A percentile compares a stretch with the other conserved stretches of the same genome.
phyloP scores from a whole-genome alignment of 2,113 vertebrate species.

The Willisornis vidua region DNA sequence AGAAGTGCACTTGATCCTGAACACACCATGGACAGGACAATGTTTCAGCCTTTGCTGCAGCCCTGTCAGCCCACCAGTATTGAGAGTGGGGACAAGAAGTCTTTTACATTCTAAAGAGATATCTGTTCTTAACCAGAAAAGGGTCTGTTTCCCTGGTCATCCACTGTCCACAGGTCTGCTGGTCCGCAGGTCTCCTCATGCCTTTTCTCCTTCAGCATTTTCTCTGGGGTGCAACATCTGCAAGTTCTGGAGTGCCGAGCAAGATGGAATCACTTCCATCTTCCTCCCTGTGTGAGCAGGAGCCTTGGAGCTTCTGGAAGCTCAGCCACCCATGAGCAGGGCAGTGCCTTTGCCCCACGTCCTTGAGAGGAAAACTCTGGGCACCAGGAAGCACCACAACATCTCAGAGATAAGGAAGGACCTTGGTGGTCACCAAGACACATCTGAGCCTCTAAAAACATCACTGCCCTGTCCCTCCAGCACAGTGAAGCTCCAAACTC shows the following conservation, averaged over 20 bases:
- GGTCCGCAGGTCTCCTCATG: not conserved
- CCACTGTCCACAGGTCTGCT: too few relatives aligned
- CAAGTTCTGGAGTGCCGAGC: not conserved
- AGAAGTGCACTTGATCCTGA: not conserved
- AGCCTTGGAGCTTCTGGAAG: not conserved
- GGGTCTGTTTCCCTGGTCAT: not conserved
- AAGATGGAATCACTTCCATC: not conserved
- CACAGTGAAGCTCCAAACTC: not conserved
- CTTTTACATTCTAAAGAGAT: not conserved
- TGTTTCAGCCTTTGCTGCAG: not conserved
- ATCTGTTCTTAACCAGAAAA: not conserved
- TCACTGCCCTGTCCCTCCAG: not conserved
- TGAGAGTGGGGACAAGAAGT: accelerated
- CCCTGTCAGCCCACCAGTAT: not conserved
- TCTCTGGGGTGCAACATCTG: not conserved
- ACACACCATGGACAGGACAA: not conserved
- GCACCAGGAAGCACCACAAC: not conserved
- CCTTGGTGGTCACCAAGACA: not conserved
- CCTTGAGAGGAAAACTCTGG: not conserved
- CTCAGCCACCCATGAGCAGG: not conserved
- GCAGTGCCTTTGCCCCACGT: not conserved
- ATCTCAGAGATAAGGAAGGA: not conserved
- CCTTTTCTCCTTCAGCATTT: not conserved
- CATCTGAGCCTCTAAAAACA: not conserved
- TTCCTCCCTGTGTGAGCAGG: not conserved